phyloP scores from a whole-genome alignment of 2,888 invertebrate genomes.

The Coenonympha arcania region DNA sequence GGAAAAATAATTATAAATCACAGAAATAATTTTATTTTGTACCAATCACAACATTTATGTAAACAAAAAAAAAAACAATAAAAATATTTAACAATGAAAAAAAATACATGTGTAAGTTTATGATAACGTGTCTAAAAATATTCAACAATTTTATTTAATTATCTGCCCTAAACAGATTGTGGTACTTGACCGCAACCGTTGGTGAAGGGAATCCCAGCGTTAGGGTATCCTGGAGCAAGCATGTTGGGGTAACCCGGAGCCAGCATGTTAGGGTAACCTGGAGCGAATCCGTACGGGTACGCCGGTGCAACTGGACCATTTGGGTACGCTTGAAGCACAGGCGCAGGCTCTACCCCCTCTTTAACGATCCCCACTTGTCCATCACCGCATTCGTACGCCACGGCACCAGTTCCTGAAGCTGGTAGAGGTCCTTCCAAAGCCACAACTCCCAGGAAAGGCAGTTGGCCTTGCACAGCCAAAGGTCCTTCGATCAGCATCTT shows the following conservation, averaged over 20 bases:
- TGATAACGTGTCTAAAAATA: no score
- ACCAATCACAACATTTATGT: no score
- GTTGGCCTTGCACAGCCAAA: slow-evolving; percentile 34
- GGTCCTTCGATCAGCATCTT: slow-evolving; percentile 37
- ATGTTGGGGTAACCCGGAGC: background rate
- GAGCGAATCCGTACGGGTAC: background rate
- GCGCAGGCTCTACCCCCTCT: slow-evolving; percentile 18
- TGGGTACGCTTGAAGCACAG: slow-evolving; percentile 5
- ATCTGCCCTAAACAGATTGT: background rate
- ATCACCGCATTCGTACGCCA: slow-evolving; percentile 32
- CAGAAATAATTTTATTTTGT: no score
- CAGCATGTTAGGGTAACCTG: background rate
- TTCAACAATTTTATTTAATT: background rate
- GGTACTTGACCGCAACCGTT: background rate
- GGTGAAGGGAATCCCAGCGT: background rate
- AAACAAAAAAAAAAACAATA: background rate
- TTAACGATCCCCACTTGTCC: slow-evolving; percentile 29
- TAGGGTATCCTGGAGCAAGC: background rate
- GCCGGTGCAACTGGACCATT: slow-evolving; percentile 6
- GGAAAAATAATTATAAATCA: no score
- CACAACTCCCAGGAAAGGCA: slow-evolving; percentile 36
- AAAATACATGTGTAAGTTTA: no score
- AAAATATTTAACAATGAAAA: background rate
- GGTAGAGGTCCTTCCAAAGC: slow-evolving; percentile 30
- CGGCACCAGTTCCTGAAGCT: slow-evolving; percentile 30